Evolutionary conservation across 2,797 vertebrate genomes (phyloP), one percentile per base, ranked within the genome.

Genomic region (Darevskia nairensis): DNA sequence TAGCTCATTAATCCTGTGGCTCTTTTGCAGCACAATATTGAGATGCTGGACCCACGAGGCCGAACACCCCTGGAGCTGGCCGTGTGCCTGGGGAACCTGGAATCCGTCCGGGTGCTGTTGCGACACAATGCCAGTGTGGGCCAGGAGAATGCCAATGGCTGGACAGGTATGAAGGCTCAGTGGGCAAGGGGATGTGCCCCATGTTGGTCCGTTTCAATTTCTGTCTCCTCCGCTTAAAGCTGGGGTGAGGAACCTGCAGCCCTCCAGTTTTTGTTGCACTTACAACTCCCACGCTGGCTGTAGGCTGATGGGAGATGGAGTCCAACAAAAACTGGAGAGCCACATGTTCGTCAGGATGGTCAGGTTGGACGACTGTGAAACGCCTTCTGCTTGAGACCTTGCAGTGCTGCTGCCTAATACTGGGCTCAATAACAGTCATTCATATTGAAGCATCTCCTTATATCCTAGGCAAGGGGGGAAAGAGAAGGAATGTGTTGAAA

Each of bases 51-150:
- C 94, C 98, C 98, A 21, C 97, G 98, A 6, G 98, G 98, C 8
- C 97, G 98, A 91, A 98, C 98, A 59, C 98, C 98, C 0, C 96
- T 99, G 96, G 98, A 99, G 95, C 97, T 99, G 95, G 98, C 98
- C 0, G 98, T 99, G 90, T 98, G 98, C 88, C 97, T 99, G 91
- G 98, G 98, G 85, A 98, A 99, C 96, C 95, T 99, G 94, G 98
- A 99, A 95, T 98, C 98, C 0, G 97, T 96, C 88, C 96, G 98
- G 32, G 98, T 99, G 87, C 97, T 99, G 92, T 98, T 99, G 84
- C 97, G 97, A 90, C 96, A 99, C 96, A 96, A 97, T 27, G 97
- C 98, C 64, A 97, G 98, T 81, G 98, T 99, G 85, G 98, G 98
- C 72, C 97, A 97, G 92, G 97, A 97, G 96, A 99, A 96, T 86